These are phyloP conservation scores for Gouania willdenowi DNA, from an alignment of 2,797 vertebrate genomes.

Conservation along the genomic window DNA sequence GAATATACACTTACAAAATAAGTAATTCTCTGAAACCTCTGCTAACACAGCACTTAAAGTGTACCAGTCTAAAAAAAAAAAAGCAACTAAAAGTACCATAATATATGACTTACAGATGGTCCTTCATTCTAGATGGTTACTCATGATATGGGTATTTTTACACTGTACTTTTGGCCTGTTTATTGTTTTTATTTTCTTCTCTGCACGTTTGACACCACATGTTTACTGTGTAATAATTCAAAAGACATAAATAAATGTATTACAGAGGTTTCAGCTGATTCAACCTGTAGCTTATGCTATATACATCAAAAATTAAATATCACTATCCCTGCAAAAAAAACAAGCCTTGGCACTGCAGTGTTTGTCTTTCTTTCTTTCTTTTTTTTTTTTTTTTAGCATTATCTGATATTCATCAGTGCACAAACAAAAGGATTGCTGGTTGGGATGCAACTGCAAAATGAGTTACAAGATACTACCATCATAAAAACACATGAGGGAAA, in stretches of 20 bases:
- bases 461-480: conserved; percentile 52
- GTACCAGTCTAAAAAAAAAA: conserved; percentile 31
- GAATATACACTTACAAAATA: conserved; percentile 70
- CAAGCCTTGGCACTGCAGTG: conserved; percentile 37
- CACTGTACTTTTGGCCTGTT: conserved; percentile 16
- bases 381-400: too few species aligned
- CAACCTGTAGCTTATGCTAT: conserved; percentile 76
- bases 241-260: conserved; percentile 57
- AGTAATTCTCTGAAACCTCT: conserved; percentile 63
- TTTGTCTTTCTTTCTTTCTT: conserved; percentile 21
- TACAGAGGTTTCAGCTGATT: conserved; percentile 64
- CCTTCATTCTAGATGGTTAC: conserved; percentile 22
- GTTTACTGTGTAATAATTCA: conserved; percentile 33
- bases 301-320: conserved; percentile 66
- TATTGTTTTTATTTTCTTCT: conserved; percentile 3
- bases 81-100: conserved; percentile 38
- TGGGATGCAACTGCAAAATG: conserved; percentile 30
- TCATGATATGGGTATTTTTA: conserved; percentile 7
- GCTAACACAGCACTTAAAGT: conserved; percentile 24
- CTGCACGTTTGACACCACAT: conserved; percentile 21
- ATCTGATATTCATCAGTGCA: conserved; percentile 31
- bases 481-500: conserved; percentile 60
- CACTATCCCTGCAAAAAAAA: conserved; percentile 33
- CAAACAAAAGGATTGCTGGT: conserved; percentile 14
- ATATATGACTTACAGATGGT: conserved; percentile 18